Base-by-base conservation (phyloP, 2,888 invertebrate species). In the Thereva unica region DNA sequence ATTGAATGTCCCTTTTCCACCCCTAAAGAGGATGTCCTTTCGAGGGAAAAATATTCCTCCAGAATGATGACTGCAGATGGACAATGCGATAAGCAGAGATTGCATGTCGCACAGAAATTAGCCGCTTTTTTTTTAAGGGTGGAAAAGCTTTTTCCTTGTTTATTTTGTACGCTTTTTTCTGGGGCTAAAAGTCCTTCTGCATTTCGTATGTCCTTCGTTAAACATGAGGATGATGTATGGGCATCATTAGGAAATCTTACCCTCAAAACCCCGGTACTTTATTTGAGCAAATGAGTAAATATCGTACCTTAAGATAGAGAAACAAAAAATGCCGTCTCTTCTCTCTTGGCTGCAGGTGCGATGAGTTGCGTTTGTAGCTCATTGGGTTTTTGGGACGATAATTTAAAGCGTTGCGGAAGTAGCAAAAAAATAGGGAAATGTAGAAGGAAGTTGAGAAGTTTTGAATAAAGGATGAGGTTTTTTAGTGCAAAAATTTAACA, bases 61-160 rank as follows among this genome's bases (percentile, higher is more conserved):
- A 38, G 9, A 12, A 38, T 38, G 9, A 12, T 50, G 37, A 7
- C 38, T 59, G 9, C 10, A 47, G 57, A 59, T 59, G 57, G 57
- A 59, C 57, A 59, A 47, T 37, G 12, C 34, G 57, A 59, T 59
- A 59, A 59, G 47, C 4, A 47, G 23, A 59, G 38, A 45, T 59
- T 47, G 57, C 57, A 59, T 59, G 57, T 12, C 38, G 37, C 10
- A 59, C 10, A 59, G 57, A 47, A 59, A 59, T 59, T 59, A 59
- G 47, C 10, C 57, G 47, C 57, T 47, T 47, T 35, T 47, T 35
- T 12, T 10, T 23, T 23, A 23, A 34, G 57, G 47, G 57, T 37
- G 35, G 57, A 47, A 23, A 23, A 23, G 23, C 23, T 23, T 23
- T 23, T 38, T 59, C 12, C 4, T 38, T n/a, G 57, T 38, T 59